Evolutionary conservation across 2,113 vertebrate species (phyloP), one percentile per base, ranked within the genome.

Genomic region (Anoplopoma fimbria): DNA sequence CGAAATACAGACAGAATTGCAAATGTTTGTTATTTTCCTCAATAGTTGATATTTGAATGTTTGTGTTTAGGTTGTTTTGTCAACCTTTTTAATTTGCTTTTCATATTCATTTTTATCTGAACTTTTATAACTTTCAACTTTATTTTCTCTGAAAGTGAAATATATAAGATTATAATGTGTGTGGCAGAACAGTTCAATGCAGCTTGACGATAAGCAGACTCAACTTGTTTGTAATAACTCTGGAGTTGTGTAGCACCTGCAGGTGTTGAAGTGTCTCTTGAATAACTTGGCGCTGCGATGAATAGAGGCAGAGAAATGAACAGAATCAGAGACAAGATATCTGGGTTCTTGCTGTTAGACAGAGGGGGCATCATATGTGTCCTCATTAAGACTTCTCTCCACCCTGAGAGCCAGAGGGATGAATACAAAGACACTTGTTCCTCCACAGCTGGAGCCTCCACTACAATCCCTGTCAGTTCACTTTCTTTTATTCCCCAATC

Each of bases 371-470:
- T 70, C 36, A 33, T 19, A 40, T n/a, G 62, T 0, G 38, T 69
- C 27, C 53, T 63, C 64, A 64, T 79, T 4, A 58, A 58, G 64
- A 21, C 5, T 8, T 14, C 72, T 45, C 53, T 76, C 33, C 65
- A 75, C 23, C 19, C 53, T 42, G 34, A 62, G 82, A 79, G 64
- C 45, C 64, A 21, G 12, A 47, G 31, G 27, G 47, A 75, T 6
- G 64, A 63, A 70, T 47, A 75, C 34, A 10, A 27, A 57, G 21
- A 40, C 51, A 51, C 64, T 75, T 75, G 77, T 49, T 65, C 21
- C 29, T 64, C 62, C 47, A 25, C 85, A 87, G 81, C 61, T 76
- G 68, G 1, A 67, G 49, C 29, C 47, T 55, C 55, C 63, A 73
- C 72, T 60, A 21, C 47, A 6, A 21, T n/a, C 49, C 49, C n/a